phyloP scores from a whole-genome alignment of 2,797 vertebrate genomes.

The Crocidura indochinensis region DNA sequence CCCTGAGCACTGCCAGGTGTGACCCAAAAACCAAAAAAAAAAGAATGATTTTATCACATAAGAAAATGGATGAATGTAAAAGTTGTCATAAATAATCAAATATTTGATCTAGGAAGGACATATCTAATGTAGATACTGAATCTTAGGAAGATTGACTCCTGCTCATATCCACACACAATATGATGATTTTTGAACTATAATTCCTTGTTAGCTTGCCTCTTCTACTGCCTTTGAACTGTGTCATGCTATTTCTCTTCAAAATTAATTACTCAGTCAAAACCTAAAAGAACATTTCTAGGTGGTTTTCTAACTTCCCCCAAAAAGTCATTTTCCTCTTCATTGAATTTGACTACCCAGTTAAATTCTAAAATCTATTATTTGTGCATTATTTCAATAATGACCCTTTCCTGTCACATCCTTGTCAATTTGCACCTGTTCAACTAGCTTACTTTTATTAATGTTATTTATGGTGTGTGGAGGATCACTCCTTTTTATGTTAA shows the following conservation, averaged over 20 bases:
- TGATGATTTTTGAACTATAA: not conserved
- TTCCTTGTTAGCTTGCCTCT: not conserved
- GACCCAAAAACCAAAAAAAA: not conserved
- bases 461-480: constrained; percentile 58
- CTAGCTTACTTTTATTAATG: constrained; percentile 58
- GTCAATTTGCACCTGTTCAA: constrained; percentile 65
- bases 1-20: no score
- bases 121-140: not conserved
- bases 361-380: constrained; percentile 61
- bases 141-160: not conserved
- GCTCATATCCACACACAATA: not conserved
- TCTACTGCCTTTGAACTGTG: not conserved
- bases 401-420: not conserved
- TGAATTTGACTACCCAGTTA: constrained; percentile 62
- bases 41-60: not conserved
- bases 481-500: constrained; percentile 36
- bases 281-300: constrained; percentile 60
- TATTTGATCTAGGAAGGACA: constrained; percentile 24
- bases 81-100: not conserved
- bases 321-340: constrained; percentile 77
- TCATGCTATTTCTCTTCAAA: constrained; percentile 43
- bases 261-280: constrained; percentile 76
- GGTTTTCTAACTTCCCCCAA: constrained; percentile 64
- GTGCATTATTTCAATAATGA: constrained; percentile 20
- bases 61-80: constrained; percentile 11